phyloP scores from a whole-genome alignment of 2,797 vertebrate genomes.

The Gymnoscopelus braueri region DNA sequence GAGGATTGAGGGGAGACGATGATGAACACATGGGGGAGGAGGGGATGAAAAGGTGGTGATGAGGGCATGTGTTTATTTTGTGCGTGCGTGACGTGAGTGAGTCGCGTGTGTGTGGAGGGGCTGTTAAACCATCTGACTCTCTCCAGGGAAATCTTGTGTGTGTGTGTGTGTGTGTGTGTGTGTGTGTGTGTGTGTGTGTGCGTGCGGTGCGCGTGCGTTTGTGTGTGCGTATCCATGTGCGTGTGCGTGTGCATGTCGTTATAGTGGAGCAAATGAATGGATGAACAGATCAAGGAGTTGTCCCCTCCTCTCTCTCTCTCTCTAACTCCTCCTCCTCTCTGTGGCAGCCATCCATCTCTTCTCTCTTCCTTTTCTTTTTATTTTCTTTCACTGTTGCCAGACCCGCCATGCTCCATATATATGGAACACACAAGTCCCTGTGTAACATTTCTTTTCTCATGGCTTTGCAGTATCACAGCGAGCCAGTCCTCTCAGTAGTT shows the following conservation, averaged over 20 bases:
- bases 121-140: no score
- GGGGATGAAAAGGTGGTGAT: neutral
- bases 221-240: no score
- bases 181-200: no score
- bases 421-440: conserved; percentile 36
- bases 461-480: conserved; percentile 48
- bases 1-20: neutral
- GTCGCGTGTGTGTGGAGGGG: no score
- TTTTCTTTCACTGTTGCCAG: no score
- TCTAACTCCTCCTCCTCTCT: neutral
- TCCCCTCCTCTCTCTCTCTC: neutral
- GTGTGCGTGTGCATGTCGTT: neutral
- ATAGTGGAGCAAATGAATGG: no score
- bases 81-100: no score
- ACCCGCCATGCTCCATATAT: conserved; percentile 52
- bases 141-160: no score
- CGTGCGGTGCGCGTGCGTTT: no score
- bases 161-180: no score
- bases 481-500: conserved; percentile 46
- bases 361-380: neutral
- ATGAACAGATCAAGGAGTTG: neutral
- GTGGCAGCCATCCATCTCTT: neutral
- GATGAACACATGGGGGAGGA: neutral
- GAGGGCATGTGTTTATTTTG: no score
- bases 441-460: conserved; percentile 40